phyloP scores from a whole-genome alignment of 1,140 invertebrate genomes.

The Antheraea mylitta region DNA sequence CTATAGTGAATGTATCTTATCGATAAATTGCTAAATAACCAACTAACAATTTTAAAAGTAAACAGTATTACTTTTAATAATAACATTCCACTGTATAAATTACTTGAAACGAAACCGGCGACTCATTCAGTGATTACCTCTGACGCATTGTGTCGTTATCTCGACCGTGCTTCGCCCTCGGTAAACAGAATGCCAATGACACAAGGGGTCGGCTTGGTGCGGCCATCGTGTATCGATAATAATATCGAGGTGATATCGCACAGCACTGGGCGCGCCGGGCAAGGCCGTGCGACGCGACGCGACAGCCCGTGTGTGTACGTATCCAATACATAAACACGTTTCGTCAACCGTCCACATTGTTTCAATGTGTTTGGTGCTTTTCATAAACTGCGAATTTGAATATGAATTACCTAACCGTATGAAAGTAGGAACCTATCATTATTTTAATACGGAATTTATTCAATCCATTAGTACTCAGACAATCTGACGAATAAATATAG shows the following conservation, averaged over 20 bases:
- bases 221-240: conserved; percentile 54
- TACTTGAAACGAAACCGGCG: conserved; percentile 19
- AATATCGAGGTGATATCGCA: conserved; percentile 41
- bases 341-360: neutral
- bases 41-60: neutral
- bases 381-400: neutral
- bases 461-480: too few species aligned
- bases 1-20: conserved; percentile 55
- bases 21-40: conserved; percentile 37
- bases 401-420: neutral
- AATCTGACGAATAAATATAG: too few species aligned
- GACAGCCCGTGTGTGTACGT: conserved; percentile 50
- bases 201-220: conserved; percentile 45
- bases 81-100: neutral
- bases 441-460: too few species aligned
- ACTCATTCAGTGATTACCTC: conserved; percentile 34
- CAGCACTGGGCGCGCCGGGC: conserved; percentile 60
- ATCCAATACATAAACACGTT: conserved; percentile 24
- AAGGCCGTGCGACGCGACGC: conserved; percentile 66
- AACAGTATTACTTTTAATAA: conserved; percentile 1
- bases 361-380: neutral
- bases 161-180: conserved; percentile 44
- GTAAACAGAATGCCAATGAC: conserved; percentile 74
- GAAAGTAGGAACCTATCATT: too few species aligned
- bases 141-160: conserved; percentile 48